Conservation (phyloP, 92 coral and sea anemone genomes). For the Montipora capitata region DNA sequence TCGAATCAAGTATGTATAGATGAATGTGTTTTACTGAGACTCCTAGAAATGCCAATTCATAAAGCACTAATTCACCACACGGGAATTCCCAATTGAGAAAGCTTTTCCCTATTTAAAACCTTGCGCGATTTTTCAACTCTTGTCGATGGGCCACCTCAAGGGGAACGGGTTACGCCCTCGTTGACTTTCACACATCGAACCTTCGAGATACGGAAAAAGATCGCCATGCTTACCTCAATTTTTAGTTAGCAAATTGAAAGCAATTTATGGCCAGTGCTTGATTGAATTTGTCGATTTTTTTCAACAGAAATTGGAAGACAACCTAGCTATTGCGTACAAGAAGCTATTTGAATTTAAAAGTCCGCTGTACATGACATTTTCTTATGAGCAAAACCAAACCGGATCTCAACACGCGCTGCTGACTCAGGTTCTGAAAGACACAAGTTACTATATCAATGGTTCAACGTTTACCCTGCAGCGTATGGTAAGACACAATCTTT, state of each 20-base stretch:
- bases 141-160: too few relatives aligned
- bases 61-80: too few relatives aligned
- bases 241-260: not conserved
- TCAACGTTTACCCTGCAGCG: not conserved
- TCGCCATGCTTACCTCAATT: too few relatives aligned
- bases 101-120: too few relatives aligned
- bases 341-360: constrained; percentile 4
- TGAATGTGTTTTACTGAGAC: too few relatives aligned
- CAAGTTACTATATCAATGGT: constrained; percentile 20
- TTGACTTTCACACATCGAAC: too few relatives aligned
- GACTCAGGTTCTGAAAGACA: not conserved
- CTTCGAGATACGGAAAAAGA: too few relatives aligned
- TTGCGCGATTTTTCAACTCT: too few relatives aligned
- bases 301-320: constrained; percentile 17
- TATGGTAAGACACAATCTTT: not conserved
- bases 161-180: too few relatives aligned
- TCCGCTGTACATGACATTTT: constrained; percentile 45
- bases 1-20: constrained; percentile 10
- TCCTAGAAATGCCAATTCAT: too few relatives aligned
- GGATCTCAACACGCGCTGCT: constrained; percentile 5
- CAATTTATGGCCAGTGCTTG: not conserved
- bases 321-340: constrained; percentile 19
- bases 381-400: constrained; percentile 11
- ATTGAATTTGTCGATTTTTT: not conserved
- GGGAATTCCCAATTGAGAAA: too few relatives aligned